Evolutionary conservation across 2,797 vertebrate genomes (phyloP), one percentile per base, ranked within the genome.

Genomic region (Morelia viridis): DNA sequence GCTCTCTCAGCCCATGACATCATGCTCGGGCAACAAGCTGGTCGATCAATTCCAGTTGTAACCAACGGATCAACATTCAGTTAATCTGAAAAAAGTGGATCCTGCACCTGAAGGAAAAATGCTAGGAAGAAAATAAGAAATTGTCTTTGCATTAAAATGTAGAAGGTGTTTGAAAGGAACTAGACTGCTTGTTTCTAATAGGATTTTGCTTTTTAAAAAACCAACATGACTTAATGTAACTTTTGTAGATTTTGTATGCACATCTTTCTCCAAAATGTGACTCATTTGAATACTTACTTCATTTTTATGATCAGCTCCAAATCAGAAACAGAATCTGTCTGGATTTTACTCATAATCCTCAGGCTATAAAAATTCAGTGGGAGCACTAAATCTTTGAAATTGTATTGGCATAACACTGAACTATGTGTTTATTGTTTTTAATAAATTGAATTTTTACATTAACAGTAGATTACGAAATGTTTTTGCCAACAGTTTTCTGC

Each of bases 251-350:
- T 96, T 93, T 94, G 89, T 64, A 68, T 94, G 93, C 95, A 92
- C 94, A 86, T 94, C 91, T 68, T 93, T 95, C 95, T 96, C 95
- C 94, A 96, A 96, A 46, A 93, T 76, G 88, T 96, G 95, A 96
- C 92, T 97, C 92, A 92, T 87, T 94, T 90, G 92, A 93, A 46
- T 95, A 87, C 92, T 91, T 94, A 68, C 84, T 94, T 90, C 86
- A 94, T 17, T 94, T 91, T 87, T 94, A 28, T 92, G 80, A 89
- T 91, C 91, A 93, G 84, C 80, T 94, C 89, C 76, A 95, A 96
- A 96, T 91, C 85, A 96, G 94, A 94, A 96, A 96, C 89, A 94
- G 93, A 96, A 93, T 64, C 15, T 85, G 89, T 91, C 95, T 96
- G 96, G 90, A 53, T 94, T 96, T 94, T 93, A 83, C 93, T 93